Conservation (phyloP, 2,888 invertebrate species). For the Hypena proboscidalis region DNA sequence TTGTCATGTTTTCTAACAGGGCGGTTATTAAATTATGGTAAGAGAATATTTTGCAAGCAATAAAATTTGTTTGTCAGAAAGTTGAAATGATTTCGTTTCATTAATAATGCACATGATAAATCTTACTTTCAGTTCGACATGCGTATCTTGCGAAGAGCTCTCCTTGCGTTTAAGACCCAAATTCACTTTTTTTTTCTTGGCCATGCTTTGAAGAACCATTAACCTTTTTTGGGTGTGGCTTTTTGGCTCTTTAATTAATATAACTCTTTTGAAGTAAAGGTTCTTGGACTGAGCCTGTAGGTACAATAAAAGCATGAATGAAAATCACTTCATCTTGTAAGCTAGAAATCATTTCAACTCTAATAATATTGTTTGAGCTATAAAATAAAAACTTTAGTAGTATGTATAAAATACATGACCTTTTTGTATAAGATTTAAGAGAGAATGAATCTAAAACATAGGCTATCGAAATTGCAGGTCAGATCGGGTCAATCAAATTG, state of each 20-base stretch:
- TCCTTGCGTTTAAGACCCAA: constrained; percentile 33
- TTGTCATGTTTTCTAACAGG: constrained; percentile 15
- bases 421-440: too few species aligned
- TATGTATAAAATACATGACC: too few species aligned
- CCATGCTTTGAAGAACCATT: constrained; percentile 24
- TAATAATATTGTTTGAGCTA: too few species aligned
- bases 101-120: constrained; percentile 51
- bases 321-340: too few species aligned
- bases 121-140: constrained; percentile 40
- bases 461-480: not conserved
- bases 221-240: constrained; percentile 28
- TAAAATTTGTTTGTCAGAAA: constrained; percentile 19
- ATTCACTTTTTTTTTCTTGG: constrained; percentile 34
- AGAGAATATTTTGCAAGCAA: constrained; percentile 7
- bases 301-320: too few species aligned
- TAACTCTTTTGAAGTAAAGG: constrained; percentile 15
- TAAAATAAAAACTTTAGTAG: too few species aligned
- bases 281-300: constrained; percentile 2
- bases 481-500: not conserved
- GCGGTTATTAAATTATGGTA: constrained; percentile 1
- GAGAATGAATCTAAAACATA: too few species aligned
- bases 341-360: too few species aligned
- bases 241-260: constrained; percentile 30
- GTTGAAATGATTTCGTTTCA: constrained; percentile 36
- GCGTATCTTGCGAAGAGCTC: constrained; percentile 28